Percentiles rank a stretch among this genome's conserved stretches.
phyloP scores from a whole-genome alignment of 2,113 vertebrate genomes.

The Penelope pileata region DNA sequence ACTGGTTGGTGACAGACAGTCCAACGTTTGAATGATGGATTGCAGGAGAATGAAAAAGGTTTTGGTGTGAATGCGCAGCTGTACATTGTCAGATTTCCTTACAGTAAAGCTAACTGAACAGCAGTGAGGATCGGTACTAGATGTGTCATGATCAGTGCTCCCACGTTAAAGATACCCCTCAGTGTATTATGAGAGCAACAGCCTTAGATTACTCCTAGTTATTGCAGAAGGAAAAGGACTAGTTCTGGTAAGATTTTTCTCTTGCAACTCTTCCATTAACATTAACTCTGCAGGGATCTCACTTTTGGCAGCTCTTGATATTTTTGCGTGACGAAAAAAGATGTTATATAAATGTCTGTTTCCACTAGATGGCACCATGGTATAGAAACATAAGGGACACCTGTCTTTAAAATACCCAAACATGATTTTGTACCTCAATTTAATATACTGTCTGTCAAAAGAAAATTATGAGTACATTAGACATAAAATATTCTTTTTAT shows the following conservation, averaged over 20 bases:
- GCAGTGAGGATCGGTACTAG: neutral
- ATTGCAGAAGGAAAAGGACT: neutral
- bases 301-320: neutral
- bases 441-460: neutral
- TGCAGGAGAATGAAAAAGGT: neutral
- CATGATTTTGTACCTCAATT: neutral
- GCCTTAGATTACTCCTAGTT: neutral
- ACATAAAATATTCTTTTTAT: neutral
- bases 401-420: neutral
- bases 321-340: neutral
- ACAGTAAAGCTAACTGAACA: neutral
- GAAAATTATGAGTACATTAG: neutral
- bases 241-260: neutral
- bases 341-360: neutral
- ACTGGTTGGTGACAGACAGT: neutral
- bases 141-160: neutral
- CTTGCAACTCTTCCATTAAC: neutral
- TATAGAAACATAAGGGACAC: neutral
- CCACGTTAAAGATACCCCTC: neutral
- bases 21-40: neutral
- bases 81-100: neutral
- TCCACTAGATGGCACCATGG: conserved; percentile 25
- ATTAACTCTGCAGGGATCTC: neutral
- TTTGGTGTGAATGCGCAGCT: neutral
- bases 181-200: neutral